Evolutionary conservation across 2,113 vertebrate species (phyloP).

Genomic region (Irena cyanogastra): DNA sequence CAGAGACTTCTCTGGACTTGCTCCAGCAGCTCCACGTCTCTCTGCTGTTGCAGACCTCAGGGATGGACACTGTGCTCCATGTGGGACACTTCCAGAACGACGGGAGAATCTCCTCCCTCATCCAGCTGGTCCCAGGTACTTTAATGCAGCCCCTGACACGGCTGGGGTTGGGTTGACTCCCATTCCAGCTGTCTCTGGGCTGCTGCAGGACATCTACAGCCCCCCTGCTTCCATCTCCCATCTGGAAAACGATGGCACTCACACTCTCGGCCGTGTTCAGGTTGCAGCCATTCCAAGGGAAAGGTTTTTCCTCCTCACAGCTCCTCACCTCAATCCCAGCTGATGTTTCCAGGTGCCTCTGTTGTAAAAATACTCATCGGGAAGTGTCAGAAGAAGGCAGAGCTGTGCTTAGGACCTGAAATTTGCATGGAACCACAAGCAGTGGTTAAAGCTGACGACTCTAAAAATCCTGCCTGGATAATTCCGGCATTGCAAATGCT

Average conservation of each 20-base stretch:
- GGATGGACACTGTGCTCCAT: neutral
- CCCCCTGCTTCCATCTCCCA: neutral
- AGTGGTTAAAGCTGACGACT: neutral
- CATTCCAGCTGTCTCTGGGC: neutral
- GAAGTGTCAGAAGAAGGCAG: neutral
- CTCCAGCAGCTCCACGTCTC: neutral
- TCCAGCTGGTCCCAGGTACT: rapidly evolving
- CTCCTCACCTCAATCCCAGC: neutral
- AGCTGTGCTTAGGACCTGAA: neutral
- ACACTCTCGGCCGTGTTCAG: neutral
- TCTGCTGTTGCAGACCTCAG: neutral
- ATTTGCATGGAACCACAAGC: neutral
- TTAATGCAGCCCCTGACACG: neutral
- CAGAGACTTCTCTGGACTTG: rapidly evolving
- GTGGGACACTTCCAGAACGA: neutral
- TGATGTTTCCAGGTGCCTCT: neutral
- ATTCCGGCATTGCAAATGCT: neutral
- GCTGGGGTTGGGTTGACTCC: neutral
- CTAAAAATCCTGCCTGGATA: neutral
- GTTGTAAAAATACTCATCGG: neutral
- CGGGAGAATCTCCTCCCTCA: neutral
- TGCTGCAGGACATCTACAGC: neutral
- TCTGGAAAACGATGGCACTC: neutral
- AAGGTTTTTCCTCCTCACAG: neutral
- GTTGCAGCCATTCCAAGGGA: neutral